Base-by-base conservation (phyloP, 2,888 invertebrate genomes). In the Eupeodes latifasciatus region DNA sequence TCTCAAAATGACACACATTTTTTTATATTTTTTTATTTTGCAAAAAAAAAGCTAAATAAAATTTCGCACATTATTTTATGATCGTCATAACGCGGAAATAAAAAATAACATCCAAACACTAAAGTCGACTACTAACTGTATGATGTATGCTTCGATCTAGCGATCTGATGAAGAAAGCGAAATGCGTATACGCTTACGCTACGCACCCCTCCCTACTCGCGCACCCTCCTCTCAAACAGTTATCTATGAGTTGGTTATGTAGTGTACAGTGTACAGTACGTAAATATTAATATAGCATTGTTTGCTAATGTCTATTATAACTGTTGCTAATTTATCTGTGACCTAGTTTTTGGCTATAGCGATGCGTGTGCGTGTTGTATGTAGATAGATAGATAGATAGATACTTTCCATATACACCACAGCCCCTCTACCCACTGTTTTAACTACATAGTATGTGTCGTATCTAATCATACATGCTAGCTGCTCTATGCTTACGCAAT, bases 301-400 rank as follows among this genome's bases (percentile, higher is more conserved):
- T 69, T 62, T 55, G 16, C 57, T 36, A n/a, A 59, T 71, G 82
- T 82, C 69, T 75, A 76, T 47, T 11, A 79, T 66, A 59, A 53
- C 75, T 69, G 27, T 27, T 49, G 66, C 47, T 66, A 49, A 66
- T 75, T 83, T 87, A 87, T 87, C 83, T 76, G 44, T 87, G 86
- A 87, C 86, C 86, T 83, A 87, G 75, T 83, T 86, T 83, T 36
- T 71, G 27, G 49, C 49, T 3, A 27, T 27, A 47, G 27, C 71
- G 79, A 78, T 81, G 80, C 84, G 80, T 77, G 77, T 64, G 62
- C 75, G 53, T 40, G 61, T 16, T 27, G 12, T 27, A 27, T 27
- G 2, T 27, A 27, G 27, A 27, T 27, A 2, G 27, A 27, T 47
- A 55, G 27, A 57, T 19, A 27, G 27, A 27, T 59, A 59, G 36